Evolutionary conservation across 2,888 invertebrate genomes (phyloP).

Genomic region (Amphipoea oculea): DNA sequence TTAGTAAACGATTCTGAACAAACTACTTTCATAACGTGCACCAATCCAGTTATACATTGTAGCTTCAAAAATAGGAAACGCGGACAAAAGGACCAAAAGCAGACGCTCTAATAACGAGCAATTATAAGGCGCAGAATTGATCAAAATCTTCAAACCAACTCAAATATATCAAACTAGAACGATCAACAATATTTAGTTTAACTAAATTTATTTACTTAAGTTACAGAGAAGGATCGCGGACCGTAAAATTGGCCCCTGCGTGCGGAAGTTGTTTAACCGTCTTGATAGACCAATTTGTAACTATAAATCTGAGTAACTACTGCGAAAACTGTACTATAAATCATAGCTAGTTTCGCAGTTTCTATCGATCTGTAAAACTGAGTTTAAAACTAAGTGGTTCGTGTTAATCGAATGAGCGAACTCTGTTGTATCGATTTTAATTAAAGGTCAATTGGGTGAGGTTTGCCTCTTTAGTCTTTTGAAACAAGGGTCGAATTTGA

Average conservation of each 20-base stretch:
- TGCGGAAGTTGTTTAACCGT: constrained; percentile 65
- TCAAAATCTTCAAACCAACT: constrained; percentile 35
- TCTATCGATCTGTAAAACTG: constrained; percentile 50
- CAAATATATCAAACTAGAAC: constrained; percentile 45
- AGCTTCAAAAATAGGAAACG: background rate
- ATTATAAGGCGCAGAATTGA: constrained; percentile 24
- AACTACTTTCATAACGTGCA: no score
- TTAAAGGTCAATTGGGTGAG: constrained; percentile 29
- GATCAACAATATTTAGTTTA: constrained; percentile 55
- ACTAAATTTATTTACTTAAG: constrained; percentile 44
- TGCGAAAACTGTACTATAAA: constrained; percentile 61
- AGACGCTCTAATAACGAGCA: constrained; percentile 5
- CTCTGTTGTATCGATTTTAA: constrained; percentile 50
- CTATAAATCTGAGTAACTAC: constrained; percentile 64
- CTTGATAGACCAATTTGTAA: constrained; percentile 70
- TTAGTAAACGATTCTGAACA: background rate
- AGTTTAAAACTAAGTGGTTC: constrained; percentile 58
- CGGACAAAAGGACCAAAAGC: background rate
- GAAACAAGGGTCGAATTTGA: constrained; percentile 15
- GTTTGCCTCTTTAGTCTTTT: constrained; percentile 20
- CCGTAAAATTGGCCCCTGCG: constrained; percentile 65
- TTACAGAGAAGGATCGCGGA: constrained; percentile 42
- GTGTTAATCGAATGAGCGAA: constrained; percentile 54
- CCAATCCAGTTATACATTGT: background rate
- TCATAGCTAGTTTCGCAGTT: constrained; percentile 55